Base-by-base conservation (phyloP, 2,888 invertebrate genomes). In the Parelbella ahira region DNA sequence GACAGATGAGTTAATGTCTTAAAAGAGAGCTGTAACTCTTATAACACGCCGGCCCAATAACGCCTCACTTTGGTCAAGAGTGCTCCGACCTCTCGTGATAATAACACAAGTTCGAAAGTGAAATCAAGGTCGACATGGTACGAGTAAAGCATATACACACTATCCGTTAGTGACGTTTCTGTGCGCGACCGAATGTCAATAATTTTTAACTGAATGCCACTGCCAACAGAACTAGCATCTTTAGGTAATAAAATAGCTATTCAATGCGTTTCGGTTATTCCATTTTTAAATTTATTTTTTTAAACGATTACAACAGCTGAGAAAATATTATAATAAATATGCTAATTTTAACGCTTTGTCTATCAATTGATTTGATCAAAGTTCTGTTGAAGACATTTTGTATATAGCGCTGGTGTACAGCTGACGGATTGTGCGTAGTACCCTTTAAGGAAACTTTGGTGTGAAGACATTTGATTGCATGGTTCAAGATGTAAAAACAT, bases 71-170 rank as follows among this genome's bases (percentile, higher is more conserved):
- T 41, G 51, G 44, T 19, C 47, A 43, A 46, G 60, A 67, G 67
- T 65, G 57, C 62, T 54, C 60, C 60, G 69, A 72, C 63, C 69
- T 68, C 59, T 52, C 44, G 37, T 30, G 45, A 56, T 56, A 60
- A 61, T 60, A 57, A 53, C 56, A 57, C 49, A 48, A 53, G 60
- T 58, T 73, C 60, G 80, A 83, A 83, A 83, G 82, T 72, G 73
- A 79, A 78, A 60, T 58, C 63, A 64, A 68, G 67, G 68, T 61
- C 63, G 52, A 5, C 11, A n/a, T 20, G 25, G 3, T 13, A 18
- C 24, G 19, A 38, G 4, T 34, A 34, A 42, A 9, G 20, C 41
- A 23, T 15, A 15, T 21, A 34, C 28, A 9, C 42, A 42, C 23
- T 28, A 5, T 42, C 34, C 42, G 23, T 15, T 7, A 20, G 10